Evolutionary conservation across 2,797 vertebrate genomes (phyloP).

Genomic region (Hirundo rustica): DNA sequence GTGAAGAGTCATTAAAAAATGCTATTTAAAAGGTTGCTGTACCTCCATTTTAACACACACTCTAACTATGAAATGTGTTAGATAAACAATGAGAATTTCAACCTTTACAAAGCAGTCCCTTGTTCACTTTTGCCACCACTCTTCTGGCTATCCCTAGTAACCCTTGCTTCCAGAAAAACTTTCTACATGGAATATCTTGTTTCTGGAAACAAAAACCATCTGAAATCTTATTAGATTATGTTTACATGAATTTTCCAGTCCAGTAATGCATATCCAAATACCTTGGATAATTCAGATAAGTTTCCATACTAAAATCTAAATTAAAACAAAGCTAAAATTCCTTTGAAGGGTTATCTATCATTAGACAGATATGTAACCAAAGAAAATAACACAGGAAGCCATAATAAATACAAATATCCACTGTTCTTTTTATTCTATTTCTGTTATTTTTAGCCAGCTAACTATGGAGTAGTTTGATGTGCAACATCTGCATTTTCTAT

Average conservation of each 20-base stretch:
- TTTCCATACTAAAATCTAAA: background rate
- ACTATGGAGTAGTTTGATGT: background rate
- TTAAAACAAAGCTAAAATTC: slow-evolving; percentile 17
- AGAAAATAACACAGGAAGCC: background rate
- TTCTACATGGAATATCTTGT: background rate
- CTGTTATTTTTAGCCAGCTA: background rate
- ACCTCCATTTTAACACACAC: background rate
- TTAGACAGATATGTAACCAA: background rate
- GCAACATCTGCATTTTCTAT: background rate
- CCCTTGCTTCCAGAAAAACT: background rate
- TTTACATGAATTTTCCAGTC: slow-evolving; percentile 37
- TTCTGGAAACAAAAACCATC: background rate
- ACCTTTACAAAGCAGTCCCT: background rate
- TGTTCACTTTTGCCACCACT: background rate
- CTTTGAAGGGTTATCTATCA: background rate
- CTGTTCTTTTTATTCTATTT: background rate
- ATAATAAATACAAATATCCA: background rate
- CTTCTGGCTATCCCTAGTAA: background rate
- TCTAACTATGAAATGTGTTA: background rate
- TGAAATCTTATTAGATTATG: background rate
- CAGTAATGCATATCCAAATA: slow-evolving; percentile 20
- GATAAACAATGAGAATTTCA: background rate
- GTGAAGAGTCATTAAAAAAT: background rate
- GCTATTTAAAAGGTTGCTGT: background rate
- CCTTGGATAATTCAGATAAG: background rate